phyloP scores from a whole-genome alignment of 2,113 vertebrate species.

The Paramisgurnus dabryanus region DNA sequence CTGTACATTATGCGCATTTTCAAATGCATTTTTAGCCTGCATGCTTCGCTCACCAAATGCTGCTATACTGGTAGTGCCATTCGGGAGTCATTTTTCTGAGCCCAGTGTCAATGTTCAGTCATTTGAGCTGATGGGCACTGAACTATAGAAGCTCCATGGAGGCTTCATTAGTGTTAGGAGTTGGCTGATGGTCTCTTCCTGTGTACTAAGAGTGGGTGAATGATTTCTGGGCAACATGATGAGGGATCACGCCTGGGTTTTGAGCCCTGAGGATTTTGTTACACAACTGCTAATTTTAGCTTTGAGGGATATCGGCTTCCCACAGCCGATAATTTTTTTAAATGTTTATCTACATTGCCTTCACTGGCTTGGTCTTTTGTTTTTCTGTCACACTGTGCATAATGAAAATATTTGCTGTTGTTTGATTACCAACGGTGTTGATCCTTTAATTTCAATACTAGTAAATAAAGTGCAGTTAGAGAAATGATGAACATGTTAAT shows the following conservation, averaged over 20 bases:
- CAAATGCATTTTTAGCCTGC: background rate
- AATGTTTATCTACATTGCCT: background rate
- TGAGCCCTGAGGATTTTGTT: conserved; percentile 13
- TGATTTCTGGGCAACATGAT: conserved; percentile 42
- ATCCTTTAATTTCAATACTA: background rate
- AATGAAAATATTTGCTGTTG: background rate
- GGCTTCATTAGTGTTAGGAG: conserved; percentile 48
- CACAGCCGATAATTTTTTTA: conserved; percentile 14
- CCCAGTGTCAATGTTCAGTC: conserved; percentile 10
- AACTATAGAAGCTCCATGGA: conserved; percentile 32
- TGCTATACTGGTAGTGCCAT: conserved; percentile 3
- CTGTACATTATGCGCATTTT: background rate
- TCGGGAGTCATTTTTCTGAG: conserved; percentile 37
- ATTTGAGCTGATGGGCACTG: conserved; percentile 29
- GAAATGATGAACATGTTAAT: background rate
- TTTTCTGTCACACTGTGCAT: background rate
- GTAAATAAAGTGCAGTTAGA: background rate
- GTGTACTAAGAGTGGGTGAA: conserved; percentile 22
- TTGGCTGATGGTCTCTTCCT: conserved; percentile 27
- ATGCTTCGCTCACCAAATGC: background rate
- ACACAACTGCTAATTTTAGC: conserved; percentile 13
- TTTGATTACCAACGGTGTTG: too few species aligned
- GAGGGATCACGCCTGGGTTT: conserved; percentile 3
- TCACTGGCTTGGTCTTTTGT: background rate
- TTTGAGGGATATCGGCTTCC: conserved; percentile 16